Evolutionary conservation across 2,113 vertebrate species (phyloP), one percentile per base, ranked within the genome.

Genomic region (Furnarius figulus): DNA sequence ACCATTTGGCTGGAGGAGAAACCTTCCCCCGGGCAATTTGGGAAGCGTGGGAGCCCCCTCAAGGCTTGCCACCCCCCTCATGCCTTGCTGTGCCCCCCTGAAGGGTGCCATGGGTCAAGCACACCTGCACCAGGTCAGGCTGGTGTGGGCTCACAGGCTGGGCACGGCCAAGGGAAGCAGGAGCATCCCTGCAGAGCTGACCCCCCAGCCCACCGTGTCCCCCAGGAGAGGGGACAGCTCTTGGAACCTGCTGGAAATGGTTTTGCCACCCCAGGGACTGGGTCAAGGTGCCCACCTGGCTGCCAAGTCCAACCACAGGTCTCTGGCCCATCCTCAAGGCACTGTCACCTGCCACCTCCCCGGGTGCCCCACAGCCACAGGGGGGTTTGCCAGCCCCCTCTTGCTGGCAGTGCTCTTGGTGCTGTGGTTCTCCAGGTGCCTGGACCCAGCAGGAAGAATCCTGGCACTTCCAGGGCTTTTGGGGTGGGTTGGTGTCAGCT

Each of bases 171-270:
- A 58, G 77, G 12, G 33, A 37, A 70, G 83, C 39, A 66, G 46
- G 5, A 50, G 18, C 20, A 12, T 5, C 46, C 22, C 77, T 30
- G 44, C 24, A 70, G 75, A 88, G 66, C 27, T 50, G 6, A 87
- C 53, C 14, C 14, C 10, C 8, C 12, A 53, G 8, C 49, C 55
- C 58, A 16, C 14, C 0, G 0, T 25, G 33, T 37, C 22, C 30
- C 49, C 23, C 66, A 39, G 61, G 42, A 89, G 44, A 8, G 1
- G 49, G 53, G 42, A 37, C 1, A 49, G 30, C 67, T 63, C 42
- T 50, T 53, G 42, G 28, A 79, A 49, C 6, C 18, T 33, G 24
- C 46, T 78, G 72, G 70, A 62, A 35, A 61, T 21, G 17, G 8
- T 59, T 91, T 79, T 44, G 52, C 13, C 35, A 9, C 10, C 16